phyloP scores from a whole-genome alignment of 1,140 invertebrate genomes.

The Ceratoteleas bidentatus region DNA sequence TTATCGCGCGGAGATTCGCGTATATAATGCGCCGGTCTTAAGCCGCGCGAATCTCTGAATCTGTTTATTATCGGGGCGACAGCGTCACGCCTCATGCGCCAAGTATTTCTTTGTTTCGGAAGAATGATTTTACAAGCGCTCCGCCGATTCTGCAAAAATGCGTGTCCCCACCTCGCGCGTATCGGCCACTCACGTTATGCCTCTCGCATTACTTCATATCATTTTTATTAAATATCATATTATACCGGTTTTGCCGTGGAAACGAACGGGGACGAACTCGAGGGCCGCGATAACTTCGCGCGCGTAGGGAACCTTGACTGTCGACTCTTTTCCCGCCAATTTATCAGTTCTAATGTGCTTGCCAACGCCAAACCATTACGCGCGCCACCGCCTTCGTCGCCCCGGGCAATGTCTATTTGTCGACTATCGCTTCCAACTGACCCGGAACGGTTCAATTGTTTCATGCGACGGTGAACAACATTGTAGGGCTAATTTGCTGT shows the following conservation, averaged over 20 bases:
- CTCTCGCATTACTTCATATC: constrained; percentile 62
- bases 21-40: constrained; percentile 29
- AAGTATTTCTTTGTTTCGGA: constrained; percentile 65
- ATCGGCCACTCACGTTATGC: constrained; percentile 59
- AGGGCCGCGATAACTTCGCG: constrained; percentile 45
- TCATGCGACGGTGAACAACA: neutral
- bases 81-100: constrained; percentile 26
- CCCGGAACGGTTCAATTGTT: constrained; percentile 24
- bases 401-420: constrained; percentile 10
- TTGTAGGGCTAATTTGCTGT: neutral
- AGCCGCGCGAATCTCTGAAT: constrained; percentile 32
- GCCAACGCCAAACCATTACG: constrained; percentile 29
- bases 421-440: constrained; percentile 12
- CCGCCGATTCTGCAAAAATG: constrained; percentile 47
- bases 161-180: constrained; percentile 33
- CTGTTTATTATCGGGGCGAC: constrained; percentile 31
- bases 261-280: constrained; percentile 63
- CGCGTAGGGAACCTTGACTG: constrained; percentile 55
- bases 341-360: constrained; percentile 59
- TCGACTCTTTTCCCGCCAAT: constrained; percentile 49
- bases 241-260: constrained; percentile 62
- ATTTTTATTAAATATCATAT: constrained; percentile 68
- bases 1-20: constrained; percentile 13
- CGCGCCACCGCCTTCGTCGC: constrained; percentile 23
- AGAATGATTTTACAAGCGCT: constrained; percentile 61